Evolutionary conservation across 1,140 invertebrate species (phyloP).

Genomic region (Diplogasteroides magnus): DNA sequence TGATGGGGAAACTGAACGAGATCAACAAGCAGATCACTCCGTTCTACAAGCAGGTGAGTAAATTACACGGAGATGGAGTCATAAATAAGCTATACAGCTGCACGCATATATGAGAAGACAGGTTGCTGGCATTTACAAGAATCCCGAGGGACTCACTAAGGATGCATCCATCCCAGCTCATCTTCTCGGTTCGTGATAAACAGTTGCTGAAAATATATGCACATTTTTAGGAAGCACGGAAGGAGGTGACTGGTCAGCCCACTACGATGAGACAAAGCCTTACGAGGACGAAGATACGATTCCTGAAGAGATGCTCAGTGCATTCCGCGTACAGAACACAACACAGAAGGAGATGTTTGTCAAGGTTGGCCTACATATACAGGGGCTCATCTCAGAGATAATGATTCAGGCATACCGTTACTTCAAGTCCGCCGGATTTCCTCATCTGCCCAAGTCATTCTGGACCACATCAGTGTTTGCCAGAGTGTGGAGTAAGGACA

Average conservation of each 20-base stretch:
- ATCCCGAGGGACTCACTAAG: slow-evolving; percentile 31
- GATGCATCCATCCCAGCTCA: slow-evolving; percentile 68
- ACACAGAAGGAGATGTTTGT: slow-evolving; percentile 34
- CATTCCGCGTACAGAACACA: slow-evolving; percentile 30
- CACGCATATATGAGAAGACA: slow-evolving; percentile 38
- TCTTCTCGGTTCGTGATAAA: slow-evolving; percentile 53
- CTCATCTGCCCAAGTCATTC: slow-evolving; percentile 27
- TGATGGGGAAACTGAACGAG: slow-evolving; percentile 27
- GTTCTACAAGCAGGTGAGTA: slow-evolving; percentile 23
- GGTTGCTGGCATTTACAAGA: slow-evolving; percentile 33
- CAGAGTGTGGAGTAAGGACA: slow-evolving; percentile 36
- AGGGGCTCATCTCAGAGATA: too few relatives aligned
- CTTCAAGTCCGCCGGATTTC: slow-evolving; percentile 35
- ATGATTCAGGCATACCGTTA: slow-evolving; percentile 33
- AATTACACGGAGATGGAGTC: slow-evolving; percentile 1
- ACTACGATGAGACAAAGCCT: slow-evolving; percentile 33
- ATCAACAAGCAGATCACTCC: slow-evolving; percentile 23
- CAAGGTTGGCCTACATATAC: too few relatives aligned
- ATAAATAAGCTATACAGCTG: slow-evolving; percentile 4
- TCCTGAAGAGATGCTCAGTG: slow-evolving; percentile 29
- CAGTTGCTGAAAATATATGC: neutral
- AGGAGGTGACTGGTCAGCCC: slow-evolving; percentile 34
- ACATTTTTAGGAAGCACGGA: slow-evolving; percentile 22
- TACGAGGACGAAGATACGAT: slow-evolving; percentile 29
- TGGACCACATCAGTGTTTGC: slow-evolving; percentile 36